A percentile compares a stretch with the other conserved stretches of the same genome.
phyloP scores from a whole-genome alignment of 2,797 vertebrate genomes.

The Enteromius unitaeniatus region DNA sequence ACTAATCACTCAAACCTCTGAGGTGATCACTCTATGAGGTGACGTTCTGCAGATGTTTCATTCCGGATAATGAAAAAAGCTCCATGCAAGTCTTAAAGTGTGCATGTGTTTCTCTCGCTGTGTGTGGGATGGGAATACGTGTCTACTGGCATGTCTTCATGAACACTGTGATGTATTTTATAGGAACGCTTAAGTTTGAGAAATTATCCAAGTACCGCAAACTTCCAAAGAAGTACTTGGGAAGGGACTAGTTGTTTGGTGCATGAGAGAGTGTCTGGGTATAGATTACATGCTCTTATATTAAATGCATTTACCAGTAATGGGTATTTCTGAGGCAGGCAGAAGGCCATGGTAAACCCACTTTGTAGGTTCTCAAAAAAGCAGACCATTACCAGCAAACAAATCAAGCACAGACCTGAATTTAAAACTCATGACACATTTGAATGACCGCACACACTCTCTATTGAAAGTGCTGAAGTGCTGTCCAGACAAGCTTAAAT shows the following conservation, averaged over 20 bases:
- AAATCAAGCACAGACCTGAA: slow-evolving; percentile 8
- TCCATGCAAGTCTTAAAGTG: background rate
- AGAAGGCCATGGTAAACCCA: background rate
- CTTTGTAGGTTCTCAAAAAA: background rate
- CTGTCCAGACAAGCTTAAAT: background rate
- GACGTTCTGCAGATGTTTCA: slow-evolving; percentile 29
- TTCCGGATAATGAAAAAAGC: background rate
- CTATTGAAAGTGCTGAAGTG: background rate
- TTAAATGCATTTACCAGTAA: background rate
- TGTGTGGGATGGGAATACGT: slow-evolving; percentile 22
- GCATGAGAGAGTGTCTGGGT: background rate
- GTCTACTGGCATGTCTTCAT: slow-evolving; percentile 16
- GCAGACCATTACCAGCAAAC: background rate
- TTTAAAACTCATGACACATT: background rate
- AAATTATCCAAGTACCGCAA: background rate
- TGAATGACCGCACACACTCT: background rate
- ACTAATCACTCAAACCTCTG: slow-evolving; percentile 12
- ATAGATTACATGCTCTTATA: background rate
- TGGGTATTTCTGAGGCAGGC: background rate
- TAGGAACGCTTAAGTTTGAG: background rate
- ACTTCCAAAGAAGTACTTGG: background rate
- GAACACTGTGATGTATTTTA: background rate
- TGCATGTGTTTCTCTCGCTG: background rate
- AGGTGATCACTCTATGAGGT: slow-evolving; percentile 15
- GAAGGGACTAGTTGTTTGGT: background rate